Evolutionary conservation across 2,797 vertebrate genomes (phyloP), one percentile per base, ranked within the genome.

Genomic region (Smutsia temminckii): DNA sequence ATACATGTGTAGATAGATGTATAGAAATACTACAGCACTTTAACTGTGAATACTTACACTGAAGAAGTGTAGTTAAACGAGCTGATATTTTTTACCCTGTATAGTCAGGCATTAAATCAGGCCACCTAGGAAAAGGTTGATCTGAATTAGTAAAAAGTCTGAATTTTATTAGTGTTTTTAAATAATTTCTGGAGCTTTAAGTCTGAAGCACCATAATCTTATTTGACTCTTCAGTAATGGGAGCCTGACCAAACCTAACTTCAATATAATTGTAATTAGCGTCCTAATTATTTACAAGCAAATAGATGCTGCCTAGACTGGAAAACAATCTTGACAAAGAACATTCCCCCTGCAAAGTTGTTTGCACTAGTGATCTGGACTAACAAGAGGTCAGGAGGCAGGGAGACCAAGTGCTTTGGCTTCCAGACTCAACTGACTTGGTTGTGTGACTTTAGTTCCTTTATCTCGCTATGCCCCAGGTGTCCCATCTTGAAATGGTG

Each of bases 111-210:
- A 49, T 83, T 72, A 83, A 78, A 42, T 93, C 46, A 89, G 86
- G 37, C 34, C 89, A 18, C 68, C 37, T 79, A 57, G 20, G 51
- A 85, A 49, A 77, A 85, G 7, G 14, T 86, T 79, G 79, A n/a
- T 46, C 9, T 53, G 49, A 93, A 93, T 91, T 95, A 86, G 34
- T 88, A 57, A 79, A 83, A 95, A 37, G 40, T 63, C 42, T 87
- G 29, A 94, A 80, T 95, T 95, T 89, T 85, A 88, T 69, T 78
- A 40, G 66, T 89, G 59, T 83, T 89, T 81, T 66, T 1, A 72
- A 94, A 83, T 71, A 42, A 83, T 53, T 81, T 81, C 77, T 77
- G 59, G 16, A 72, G 34, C 61, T 94, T 89, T 42, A 64, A 40
- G 46, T 91, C 94, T 71, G 57, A 93, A 83, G 63, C 55, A 79